Percentiles rank a stretch among this genome's conserved stretches.
These are phyloP conservation scores for Pocillopora meandrina DNA, from an alignment of 92 coral and sea anemone species.

Conservation along the genomic window DNA sequence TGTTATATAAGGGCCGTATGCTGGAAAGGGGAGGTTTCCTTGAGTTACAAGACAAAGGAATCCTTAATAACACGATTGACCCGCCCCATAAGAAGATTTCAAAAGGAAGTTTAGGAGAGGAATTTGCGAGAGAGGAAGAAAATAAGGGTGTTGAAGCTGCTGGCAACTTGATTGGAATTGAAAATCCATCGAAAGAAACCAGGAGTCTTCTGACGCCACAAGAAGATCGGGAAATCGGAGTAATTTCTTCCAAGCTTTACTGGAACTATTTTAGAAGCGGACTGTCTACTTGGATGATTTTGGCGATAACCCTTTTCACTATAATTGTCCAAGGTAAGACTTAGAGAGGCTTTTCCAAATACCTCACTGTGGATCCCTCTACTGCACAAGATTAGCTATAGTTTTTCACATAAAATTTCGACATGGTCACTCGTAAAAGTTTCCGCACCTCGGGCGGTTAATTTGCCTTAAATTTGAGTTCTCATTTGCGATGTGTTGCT, in stretches of 20 bases:
- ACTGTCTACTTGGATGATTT: not conserved
- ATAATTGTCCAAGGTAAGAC: not conserved
- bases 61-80: not conserved
- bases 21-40: not conserved
- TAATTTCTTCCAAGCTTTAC: slow-evolving; percentile 3
- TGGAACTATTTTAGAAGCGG: slow-evolving; percentile 7
- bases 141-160: not conserved
- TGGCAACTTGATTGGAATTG: not conserved
- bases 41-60: not conserved
- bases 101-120: not conserved
- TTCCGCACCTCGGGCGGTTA: too few species aligned
- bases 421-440: too few species aligned
- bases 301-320: not conserved
- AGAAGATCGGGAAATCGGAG: slow-evolving; percentile 17
- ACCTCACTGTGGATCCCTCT: too few species aligned
- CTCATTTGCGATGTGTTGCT: too few species aligned
- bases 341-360: too few species aligned
- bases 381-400: too few species aligned
- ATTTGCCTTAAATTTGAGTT: too few species aligned
- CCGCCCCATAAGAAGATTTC: not conserved
- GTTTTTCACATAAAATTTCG: too few species aligned
- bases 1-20: slow-evolving; percentile 4
- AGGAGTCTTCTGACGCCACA: not conserved
- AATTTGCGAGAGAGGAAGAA: not conserved
- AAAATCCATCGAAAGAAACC: not conserved